Evolutionary conservation across 2,888 invertebrate genomes (phyloP).

Genomic region (Torymus texanus): DNA sequence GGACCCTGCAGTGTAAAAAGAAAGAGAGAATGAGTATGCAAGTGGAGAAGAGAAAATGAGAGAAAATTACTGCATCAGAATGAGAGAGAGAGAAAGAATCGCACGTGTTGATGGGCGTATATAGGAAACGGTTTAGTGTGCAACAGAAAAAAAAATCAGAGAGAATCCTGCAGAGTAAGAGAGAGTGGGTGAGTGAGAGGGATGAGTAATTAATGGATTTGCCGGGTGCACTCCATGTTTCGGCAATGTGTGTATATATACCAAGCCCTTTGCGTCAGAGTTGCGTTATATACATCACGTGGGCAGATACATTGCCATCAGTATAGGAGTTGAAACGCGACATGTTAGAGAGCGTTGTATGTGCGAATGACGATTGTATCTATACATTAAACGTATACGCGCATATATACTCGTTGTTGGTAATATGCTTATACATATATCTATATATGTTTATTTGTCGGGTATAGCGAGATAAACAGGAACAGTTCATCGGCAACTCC

Average conservation of each 20-base stretch:
- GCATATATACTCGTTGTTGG: conserved; percentile 22
- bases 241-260: too few relatives aligned
- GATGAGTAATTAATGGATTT: too few relatives aligned
- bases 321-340: too few relatives aligned
- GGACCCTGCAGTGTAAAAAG: neutral
- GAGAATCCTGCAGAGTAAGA: neutral
- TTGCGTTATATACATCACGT: too few relatives aligned
- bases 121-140: neutral
- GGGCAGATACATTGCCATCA: too few relatives aligned
- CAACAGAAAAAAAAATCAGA: neutral
- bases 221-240: too few relatives aligned
- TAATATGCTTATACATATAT: too few relatives aligned
- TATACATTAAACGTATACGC: too few relatives aligned
- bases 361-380: too few relatives aligned
- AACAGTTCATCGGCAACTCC: neutral
- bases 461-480: neutral
- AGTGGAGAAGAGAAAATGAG: conserved; percentile 15
- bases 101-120: neutral
- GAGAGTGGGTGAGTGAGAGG: too few relatives aligned
- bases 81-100: neutral
- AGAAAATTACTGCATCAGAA: conserved; percentile 21
- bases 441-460: neutral
- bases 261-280: too few relatives aligned
- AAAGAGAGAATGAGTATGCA: neutral
- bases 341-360: too few relatives aligned